Percentiles rank a stretch among this genome's conserved stretches.
Evolutionary conservation across 2,888 invertebrate genomes (phyloP).

Genomic region (Drosophila barbarae): DNA sequence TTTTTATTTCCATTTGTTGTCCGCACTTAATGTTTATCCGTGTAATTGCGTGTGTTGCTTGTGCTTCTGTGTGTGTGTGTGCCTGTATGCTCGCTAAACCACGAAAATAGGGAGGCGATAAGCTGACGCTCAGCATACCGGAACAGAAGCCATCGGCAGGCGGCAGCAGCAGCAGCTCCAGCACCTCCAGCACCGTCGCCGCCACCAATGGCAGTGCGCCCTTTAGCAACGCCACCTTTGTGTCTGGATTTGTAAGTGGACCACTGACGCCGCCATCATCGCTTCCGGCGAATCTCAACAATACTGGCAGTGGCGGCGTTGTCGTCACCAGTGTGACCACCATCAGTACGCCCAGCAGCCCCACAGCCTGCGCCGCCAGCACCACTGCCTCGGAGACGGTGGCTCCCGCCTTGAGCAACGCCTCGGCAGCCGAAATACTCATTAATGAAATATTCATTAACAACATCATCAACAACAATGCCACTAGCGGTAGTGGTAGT

Average conservation of each 20-base stretch:
- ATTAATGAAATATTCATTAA: slow-evolving; percentile 79
- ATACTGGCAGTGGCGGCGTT: slow-evolving; percentile 34
- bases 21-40: slow-evolving; percentile 58
- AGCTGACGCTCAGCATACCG: slow-evolving; percentile 84
- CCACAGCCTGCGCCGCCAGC: slow-evolving; percentile 50
- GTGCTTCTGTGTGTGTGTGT: slow-evolving; percentile 34
- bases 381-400: slow-evolving; percentile 41
- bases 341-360: slow-evolving; percentile 53
- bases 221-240: slow-evolving; percentile 72
- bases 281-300: slow-evolving; percentile 59
- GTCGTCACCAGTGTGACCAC: slow-evolving; percentile 60
- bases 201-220: slow-evolving; percentile 48
- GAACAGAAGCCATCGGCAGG: slow-evolving; percentile 80
- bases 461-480: slow-evolving; percentile 78
- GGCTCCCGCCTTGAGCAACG: slow-evolving; percentile 66
- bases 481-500: slow-evolving; percentile 24
- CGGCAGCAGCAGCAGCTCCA: slow-evolving; percentile 57
- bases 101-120: slow-evolving; percentile 83
- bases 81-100: slow-evolving; percentile 39
- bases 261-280: slow-evolving; percentile 57
- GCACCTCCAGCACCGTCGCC: slow-evolving; percentile 37
- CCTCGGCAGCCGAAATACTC: slow-evolving; percentile 78
- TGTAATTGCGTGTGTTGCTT: slow-evolving; percentile 40
- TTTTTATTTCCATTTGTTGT: slow-evolving; percentile 57
- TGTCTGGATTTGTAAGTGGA: slow-evolving; percentile 68